Conservation (phyloP, 2,797 vertebrate genomes). For the Lophius americanus region DNA sequence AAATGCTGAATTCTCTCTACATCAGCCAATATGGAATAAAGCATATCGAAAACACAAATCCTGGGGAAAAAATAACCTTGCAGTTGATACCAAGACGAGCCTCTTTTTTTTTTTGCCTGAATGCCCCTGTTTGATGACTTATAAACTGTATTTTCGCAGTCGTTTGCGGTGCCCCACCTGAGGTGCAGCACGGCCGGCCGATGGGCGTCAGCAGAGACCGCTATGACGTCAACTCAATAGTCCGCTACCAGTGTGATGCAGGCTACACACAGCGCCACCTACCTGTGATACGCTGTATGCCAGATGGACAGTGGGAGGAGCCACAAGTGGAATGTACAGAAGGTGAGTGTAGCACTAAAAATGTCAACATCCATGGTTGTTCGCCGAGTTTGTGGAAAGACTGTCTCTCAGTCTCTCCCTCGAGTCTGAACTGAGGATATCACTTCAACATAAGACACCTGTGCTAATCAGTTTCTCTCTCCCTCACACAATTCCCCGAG, state of each 20-base stretch:
- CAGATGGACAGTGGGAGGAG: conserved; percentile 90
- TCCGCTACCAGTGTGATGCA: conserved; percentile 91
- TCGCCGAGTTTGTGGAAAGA: too few relatives aligned
- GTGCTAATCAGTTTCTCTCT: too few relatives aligned
- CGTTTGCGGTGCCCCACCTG: conserved; percentile 87
- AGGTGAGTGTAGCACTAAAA: conserved; percentile 76
- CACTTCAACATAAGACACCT: too few relatives aligned
- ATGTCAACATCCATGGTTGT: background rate
- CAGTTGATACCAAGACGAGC: background rate
- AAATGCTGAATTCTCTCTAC: too few relatives aligned
- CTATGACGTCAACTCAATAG: conserved; percentile 87
- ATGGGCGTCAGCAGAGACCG: conserved; percentile 85
- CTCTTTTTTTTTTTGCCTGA: background rate
- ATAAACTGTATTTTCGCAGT: conserved; percentile 71
- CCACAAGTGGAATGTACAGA: conserved; percentile 91
- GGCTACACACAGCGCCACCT: conserved; percentile 91
- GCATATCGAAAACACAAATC: too few relatives aligned
- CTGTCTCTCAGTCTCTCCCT: too few relatives aligned
- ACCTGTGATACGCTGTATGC: conserved; percentile 90
- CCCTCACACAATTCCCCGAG: too few relatives aligned
- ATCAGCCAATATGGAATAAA: too few relatives aligned
- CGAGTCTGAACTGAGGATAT: too few relatives aligned
- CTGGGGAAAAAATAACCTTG: too few relatives aligned
- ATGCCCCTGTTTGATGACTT: background rate
- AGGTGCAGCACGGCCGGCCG: conserved; percentile 84